Percentiles rank a stretch among this genome's conserved stretches.
phyloP scores from a whole-genome alignment of 2,888 invertebrate genomes.

The Candidula unifasciata region DNA sequence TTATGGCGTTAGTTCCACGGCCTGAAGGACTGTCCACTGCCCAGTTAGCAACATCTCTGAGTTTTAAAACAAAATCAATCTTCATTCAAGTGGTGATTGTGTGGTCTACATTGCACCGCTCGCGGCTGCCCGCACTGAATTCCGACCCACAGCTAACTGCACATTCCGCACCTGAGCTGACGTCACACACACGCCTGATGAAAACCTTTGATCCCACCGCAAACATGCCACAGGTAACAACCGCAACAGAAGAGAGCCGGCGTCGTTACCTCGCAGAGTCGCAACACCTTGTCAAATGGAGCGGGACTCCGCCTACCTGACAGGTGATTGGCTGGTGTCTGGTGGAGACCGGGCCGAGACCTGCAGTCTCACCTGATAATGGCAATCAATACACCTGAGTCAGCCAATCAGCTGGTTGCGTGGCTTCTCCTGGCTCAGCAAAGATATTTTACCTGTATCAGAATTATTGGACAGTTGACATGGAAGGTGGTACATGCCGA shows the following conservation, averaged over 20 bases:
- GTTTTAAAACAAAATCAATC: too few relatives aligned
- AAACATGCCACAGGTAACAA: neutral
- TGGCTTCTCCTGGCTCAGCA: neutral
- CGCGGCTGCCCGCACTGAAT: too few relatives aligned
- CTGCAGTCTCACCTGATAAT: constrained; percentile 36
- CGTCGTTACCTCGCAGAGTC: neutral
- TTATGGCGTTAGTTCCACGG: too few relatives aligned
- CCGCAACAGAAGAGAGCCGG: neutral
- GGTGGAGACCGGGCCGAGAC: neutral
- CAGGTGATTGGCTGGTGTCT: constrained; percentile 28
- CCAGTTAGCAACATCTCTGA: too few relatives aligned
- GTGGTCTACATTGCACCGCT: too few relatives aligned
- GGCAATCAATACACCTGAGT: constrained; percentile 47
- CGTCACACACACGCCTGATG: neutral
- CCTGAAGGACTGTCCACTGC: too few relatives aligned
- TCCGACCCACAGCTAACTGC: too few relatives aligned
- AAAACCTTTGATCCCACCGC: too few relatives aligned
- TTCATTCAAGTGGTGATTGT: too few relatives aligned
- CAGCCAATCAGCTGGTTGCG: constrained; percentile 27
- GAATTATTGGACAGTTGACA: neutral
- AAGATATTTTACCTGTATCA: constrained; percentile 11
- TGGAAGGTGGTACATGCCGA: too few relatives aligned
- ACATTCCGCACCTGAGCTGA: neutral
- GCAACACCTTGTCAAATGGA: neutral
- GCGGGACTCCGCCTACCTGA: constrained; percentile 31